Conservation (phyloP, 2,888 invertebrate species). For the Eupelmus urozonus region DNA sequence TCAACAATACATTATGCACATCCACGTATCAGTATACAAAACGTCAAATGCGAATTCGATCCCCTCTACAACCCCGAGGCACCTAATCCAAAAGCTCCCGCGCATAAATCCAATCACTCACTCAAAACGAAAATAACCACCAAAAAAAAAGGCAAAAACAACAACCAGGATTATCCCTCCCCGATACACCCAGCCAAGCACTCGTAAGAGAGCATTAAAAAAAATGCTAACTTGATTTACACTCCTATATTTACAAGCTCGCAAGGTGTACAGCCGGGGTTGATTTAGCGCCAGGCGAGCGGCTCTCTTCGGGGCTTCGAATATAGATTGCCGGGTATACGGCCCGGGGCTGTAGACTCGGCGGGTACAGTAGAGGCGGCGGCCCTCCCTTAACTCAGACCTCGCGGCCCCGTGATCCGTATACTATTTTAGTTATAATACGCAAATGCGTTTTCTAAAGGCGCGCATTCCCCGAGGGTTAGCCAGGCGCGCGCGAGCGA, state of each 20-base stretch:
- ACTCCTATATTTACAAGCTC: no score
- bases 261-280: no score
- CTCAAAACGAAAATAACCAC: no score
- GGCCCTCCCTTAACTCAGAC: slow-evolving; percentile 18
- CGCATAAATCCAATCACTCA: no score
- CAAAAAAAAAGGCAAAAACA: no score
- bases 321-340: no score
- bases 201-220: not conserved
- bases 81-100: not conserved
- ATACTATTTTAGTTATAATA: slow-evolving; percentile 36
- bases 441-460: slow-evolving; percentile 34
- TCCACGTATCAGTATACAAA: slow-evolving; percentile 25
- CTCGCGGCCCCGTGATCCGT: not conserved
- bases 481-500: not conserved
- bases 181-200: no score
- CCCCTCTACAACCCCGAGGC: slow-evolving; percentile 10
- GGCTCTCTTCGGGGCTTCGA: no score
- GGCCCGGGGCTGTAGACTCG: slow-evolving; percentile 32
- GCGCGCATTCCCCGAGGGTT: slow-evolving; percentile 15
- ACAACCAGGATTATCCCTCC: no score
- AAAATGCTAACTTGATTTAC: not conserved
- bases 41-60: slow-evolving; percentile 13
- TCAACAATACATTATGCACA: slow-evolving; percentile 40
- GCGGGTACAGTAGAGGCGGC: not conserved
- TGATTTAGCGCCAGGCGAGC: no score